Percentiles rank a stretch among this genome's conserved stretches.
Evolutionary conservation across 2,888 invertebrate genomes (phyloP).

Genomic region (Strigamia maritima): DNA sequence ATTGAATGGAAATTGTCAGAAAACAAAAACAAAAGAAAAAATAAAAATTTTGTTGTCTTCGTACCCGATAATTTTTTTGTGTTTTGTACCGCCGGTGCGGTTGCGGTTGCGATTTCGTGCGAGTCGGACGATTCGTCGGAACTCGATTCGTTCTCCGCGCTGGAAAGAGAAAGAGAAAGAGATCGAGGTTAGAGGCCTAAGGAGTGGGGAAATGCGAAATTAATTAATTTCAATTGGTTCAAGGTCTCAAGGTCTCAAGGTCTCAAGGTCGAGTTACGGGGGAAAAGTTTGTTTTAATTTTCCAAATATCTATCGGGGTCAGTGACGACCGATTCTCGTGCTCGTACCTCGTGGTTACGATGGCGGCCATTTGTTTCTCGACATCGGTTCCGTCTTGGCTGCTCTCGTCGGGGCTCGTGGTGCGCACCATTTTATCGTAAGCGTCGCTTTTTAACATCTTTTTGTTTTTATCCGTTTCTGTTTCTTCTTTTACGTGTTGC

Average conservation of each 20-base stretch:
- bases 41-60: not conserved
- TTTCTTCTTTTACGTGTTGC: too few relatives aligned
- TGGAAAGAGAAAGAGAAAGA: not conserved
- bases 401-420: not conserved
- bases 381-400: not conserved
- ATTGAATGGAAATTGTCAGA: not conserved
- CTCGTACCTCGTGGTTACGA: not conserved
- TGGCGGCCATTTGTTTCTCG: not conserved
- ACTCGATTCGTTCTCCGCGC: not conserved
- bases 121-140: not conserved
- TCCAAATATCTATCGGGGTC: too few relatives aligned
- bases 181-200: not conserved
- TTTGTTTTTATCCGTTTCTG: too few relatives aligned
- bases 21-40: too few relatives aligned
- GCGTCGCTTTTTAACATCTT: not conserved
- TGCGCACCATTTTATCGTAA: not conserved
- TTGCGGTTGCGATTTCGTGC: too few relatives aligned
- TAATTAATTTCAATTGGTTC: not conserved
- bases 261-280: too few relatives aligned
- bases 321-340: too few relatives aligned
- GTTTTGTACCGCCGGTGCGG: not conserved
- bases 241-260: too few relatives aligned
- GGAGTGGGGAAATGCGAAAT: not conserved
- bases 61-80: not conserved
- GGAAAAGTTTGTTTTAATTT: too few relatives aligned